A percentile compares a stretch with the other conserved stretches of the same genome.
Conservation (phyloP, 2,797 vertebrate genomes). For the Tympanoctomys barrerae region DNA sequence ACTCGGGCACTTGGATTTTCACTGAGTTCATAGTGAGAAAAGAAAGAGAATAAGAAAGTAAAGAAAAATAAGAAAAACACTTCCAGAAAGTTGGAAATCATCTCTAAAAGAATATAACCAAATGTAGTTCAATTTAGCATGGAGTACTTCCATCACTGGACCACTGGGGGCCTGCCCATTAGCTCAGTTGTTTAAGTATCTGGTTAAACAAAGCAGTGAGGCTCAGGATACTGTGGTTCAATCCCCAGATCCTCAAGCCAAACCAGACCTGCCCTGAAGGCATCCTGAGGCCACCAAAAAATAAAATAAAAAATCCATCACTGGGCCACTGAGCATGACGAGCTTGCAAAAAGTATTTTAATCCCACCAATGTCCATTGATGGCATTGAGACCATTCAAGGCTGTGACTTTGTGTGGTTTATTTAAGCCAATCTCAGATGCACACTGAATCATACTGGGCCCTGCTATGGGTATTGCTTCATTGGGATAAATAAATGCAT, state of each 20-base stretch:
- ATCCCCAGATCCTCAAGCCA: too few relatives aligned
- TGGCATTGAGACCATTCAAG: slow-evolving; percentile 39
- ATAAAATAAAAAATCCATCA: slow-evolving; percentile 56
- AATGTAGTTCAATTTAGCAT: slow-evolving; percentile 64
- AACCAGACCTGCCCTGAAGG: too few relatives aligned
- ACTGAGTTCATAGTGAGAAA: slow-evolving; percentile 37
- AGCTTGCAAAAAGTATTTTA: slow-evolving; percentile 67
- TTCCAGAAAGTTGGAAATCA: slow-evolving; percentile 75
- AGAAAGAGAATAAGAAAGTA: not conserved
- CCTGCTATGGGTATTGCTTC: slow-evolving; percentile 29
- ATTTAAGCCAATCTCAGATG: slow-evolving; percentile 76
- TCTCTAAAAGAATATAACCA: slow-evolving; percentile 35
- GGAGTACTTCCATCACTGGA: slow-evolving; percentile 68
- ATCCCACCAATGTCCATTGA: slow-evolving; percentile 12
- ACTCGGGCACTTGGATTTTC: slow-evolving; percentile 14
- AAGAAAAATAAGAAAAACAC: slow-evolving; percentile 57
- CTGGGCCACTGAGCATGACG: slow-evolving; percentile 47
- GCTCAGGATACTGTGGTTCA: too few relatives aligned
- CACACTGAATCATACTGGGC: slow-evolving; percentile 75
- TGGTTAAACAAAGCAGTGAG: too few relatives aligned
- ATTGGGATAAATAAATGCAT: slow-evolving; percentile 43
- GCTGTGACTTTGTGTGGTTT: not conserved
- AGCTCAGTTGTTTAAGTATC: too few relatives aligned
- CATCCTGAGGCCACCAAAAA: too few relatives aligned
- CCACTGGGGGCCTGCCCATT: not conserved